A percentile compares a stretch with the other conserved stretches of the same genome.
phyloP scores from a whole-genome alignment of 2,113 vertebrate genomes.

The Eclectus roratus region DNA sequence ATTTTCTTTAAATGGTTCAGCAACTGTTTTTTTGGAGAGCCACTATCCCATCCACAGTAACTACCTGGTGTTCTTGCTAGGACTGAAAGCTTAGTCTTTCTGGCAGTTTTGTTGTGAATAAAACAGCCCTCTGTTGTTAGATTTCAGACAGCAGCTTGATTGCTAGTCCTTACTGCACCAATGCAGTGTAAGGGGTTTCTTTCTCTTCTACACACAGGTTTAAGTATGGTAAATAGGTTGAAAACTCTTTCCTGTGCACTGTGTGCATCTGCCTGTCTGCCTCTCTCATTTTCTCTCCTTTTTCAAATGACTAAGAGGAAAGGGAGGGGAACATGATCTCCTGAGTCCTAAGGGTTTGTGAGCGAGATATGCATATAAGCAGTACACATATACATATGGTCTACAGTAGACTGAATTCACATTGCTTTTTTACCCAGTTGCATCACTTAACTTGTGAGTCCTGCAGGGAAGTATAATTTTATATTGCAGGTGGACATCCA shows the following conservation, averaged over 20 bases:
- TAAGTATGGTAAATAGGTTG: neutral
- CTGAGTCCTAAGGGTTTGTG: neutral
- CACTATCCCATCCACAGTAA: neutral
- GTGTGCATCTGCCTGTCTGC: neutral
- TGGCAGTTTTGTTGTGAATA: neutral
- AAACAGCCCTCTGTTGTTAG: neutral
- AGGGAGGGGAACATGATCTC: neutral
- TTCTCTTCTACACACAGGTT: neutral
- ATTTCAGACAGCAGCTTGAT: neutral
- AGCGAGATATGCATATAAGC: neutral
- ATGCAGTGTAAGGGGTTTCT: neutral
- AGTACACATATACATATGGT: neutral
- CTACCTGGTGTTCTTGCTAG: neutral
- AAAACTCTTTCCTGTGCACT: neutral
- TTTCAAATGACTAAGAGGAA: neutral
- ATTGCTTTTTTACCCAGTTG: neutral
- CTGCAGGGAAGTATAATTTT: neutral
- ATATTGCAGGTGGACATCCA: neutral
- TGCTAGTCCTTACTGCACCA: neutral
- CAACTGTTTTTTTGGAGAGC: neutral
- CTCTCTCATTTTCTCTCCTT: neutral
- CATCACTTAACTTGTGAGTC: rapidly evolving
- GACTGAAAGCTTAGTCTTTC: neutral
- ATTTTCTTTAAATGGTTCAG: neutral
- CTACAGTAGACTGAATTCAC: neutral